Conservation (phyloP, 2,113 vertebrate genomes). For the Pygoscelis adeliae region DNA sequence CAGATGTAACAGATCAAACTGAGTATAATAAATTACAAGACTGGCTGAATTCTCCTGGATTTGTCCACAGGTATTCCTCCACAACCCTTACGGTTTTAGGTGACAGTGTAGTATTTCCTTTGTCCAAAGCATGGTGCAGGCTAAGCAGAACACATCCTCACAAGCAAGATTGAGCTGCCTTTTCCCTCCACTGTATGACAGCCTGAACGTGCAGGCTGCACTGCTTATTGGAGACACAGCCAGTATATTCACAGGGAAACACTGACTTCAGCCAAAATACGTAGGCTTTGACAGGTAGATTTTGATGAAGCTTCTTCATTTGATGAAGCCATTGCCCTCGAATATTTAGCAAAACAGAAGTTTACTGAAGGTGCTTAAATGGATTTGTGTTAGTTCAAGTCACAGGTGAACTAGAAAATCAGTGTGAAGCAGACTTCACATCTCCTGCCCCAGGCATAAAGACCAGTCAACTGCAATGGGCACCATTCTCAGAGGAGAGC, state of each 20-base stretch:
- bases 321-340: background rate
- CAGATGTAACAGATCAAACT: background rate
- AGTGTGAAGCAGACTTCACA: background rate
- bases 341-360: background rate
- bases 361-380: background rate
- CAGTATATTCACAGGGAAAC: background rate
- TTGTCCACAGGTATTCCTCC: background rate
- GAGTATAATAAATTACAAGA: background rate
- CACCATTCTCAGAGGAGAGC: background rate
- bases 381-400: background rate
- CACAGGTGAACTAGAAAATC: background rate
- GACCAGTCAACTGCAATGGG: background rate
- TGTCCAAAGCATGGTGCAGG: background rate
- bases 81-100: background rate
- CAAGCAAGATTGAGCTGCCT: background rate
- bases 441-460: background rate
- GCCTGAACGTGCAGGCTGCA: accelerated
- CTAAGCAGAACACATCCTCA: background rate
- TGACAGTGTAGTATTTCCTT: background rate
- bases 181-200: background rate
- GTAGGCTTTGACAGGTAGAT: background rate
- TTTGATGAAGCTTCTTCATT: background rate
- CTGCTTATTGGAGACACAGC: background rate
- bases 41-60: background rate
- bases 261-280: background rate